These are phyloP conservation scores for Lepeophtheirus salmonis DNA, from an alignment of 1,140 invertebrate genomes.

Conservation along the genomic window DNA sequence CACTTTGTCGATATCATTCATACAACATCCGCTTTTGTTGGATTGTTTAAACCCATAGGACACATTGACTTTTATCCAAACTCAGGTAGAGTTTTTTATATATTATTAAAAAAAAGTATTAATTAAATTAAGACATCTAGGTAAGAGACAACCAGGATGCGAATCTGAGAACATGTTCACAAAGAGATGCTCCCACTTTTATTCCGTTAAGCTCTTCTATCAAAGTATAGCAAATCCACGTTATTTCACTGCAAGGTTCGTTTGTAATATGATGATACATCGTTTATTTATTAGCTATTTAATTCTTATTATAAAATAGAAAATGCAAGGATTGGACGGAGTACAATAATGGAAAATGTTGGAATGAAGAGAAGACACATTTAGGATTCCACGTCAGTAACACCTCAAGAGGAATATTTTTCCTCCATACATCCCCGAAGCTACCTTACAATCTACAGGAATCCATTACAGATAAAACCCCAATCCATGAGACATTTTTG, in stretches of 20 bases:
- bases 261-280: too few relatives aligned
- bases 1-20: constrained; percentile 86
- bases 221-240: neutral
- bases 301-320: too few relatives aligned
- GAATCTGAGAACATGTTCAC: neutral
- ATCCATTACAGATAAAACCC: too few relatives aligned
- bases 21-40: constrained; percentile 58
- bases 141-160: neutral
- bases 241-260: neutral
- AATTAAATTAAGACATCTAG: neutral
- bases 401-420: too few relatives aligned
- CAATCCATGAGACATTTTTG: too few relatives aligned
- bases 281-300: too few relatives aligned
- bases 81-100: constrained; percentile 45
- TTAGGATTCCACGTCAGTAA: too few relatives aligned
- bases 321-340: too few relatives aligned
- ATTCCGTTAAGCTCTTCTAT: neutral
- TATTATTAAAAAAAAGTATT: neutral
- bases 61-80: constrained; percentile 75
- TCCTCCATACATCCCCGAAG: too few relatives aligned
- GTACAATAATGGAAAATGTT: too few relatives aligned
- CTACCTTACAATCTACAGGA: too few relatives aligned
- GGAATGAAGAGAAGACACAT: too few relatives aligned
- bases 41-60: constrained; percentile 46
- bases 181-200: neutral